Evolutionary conservation across 2,888 invertebrate genomes (phyloP), one percentile per base, ranked within the genome.

Genomic region (Prostheceraeus crozeri): DNA sequence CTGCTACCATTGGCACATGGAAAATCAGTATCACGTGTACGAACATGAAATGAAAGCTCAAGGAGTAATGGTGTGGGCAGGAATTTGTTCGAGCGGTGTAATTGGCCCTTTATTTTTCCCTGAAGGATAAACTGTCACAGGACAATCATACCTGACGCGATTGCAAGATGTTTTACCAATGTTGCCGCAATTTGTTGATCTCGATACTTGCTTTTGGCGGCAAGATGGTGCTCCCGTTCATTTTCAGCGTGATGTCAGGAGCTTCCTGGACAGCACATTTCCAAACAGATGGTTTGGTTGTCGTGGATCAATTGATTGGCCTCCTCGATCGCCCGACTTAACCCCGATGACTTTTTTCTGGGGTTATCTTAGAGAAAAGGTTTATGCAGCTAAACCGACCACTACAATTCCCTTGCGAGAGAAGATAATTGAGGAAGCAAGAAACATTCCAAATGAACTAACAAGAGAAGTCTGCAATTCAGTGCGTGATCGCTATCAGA

Each of bases 1-100:
- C 23, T 48, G 23, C 28, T 48, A 48, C 21, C 28, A 48, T 48
- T 48, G 48, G 48, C 48, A 48, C 23, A 48, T 48, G 48, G 48
- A 14, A 10, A 48, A 48, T 19, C 48, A 25, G 8, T 30, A 48
- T 19, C 14, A 48, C 28, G 19, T 14, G 25, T 48, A 14, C 28
- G 48, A 48, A 4, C 11, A 19, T 48, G 48, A 48, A 48, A 48
- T 48, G 48, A 10, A 48, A 14, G 48, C 48, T 28, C 14, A 4
- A 48, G 27, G 48, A 14, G 48, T 10, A 28, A 48, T 48, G 48
- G 48, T 21, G 28, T 48, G 48, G 48, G 48, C 48, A 14, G 48
- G 48, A 30, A 48, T 48, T 48, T 48, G 48, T 48, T 21, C 14
- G n/a, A 10, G 28, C 11, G 48, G 48, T 30, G 6, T 48, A 14